Conservation (phyloP, 2,113 vertebrate genomes). For the Chloropsis hardwickii region DNA sequence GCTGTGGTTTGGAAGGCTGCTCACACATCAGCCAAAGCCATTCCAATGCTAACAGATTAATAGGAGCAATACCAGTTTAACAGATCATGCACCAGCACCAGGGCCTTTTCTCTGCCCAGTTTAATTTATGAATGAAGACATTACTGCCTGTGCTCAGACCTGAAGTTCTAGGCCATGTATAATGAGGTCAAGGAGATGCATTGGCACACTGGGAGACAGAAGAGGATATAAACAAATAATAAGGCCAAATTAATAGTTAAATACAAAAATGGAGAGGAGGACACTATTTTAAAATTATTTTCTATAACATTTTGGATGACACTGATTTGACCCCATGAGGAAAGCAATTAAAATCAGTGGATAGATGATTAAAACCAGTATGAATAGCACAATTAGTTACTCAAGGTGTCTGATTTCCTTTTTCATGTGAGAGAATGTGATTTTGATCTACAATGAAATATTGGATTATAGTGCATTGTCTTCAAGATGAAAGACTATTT, state of each 20-base stretch:
- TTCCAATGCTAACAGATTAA: not conserved
- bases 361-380: not conserved
- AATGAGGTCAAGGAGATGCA: not conserved
- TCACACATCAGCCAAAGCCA: not conserved
- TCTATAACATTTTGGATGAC: not conserved
- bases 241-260: not conserved
- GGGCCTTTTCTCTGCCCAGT: not conserved
- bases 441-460: not conserved
- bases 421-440: not conserved
- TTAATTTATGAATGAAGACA: not conserved
- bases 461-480: not conserved
- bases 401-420: not conserved
- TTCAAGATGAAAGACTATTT: not conserved
- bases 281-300: not conserved
- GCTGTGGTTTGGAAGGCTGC: not conserved
- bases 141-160: not conserved
- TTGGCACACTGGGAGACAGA: not conserved
- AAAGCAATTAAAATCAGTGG: not conserved
- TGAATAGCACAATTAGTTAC: not conserved
- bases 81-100: not conserved
- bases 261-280: not conserved
- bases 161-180: not conserved
- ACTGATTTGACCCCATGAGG: not conserved
- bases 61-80: not conserved
- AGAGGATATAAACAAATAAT: not conserved